These are phyloP conservation scores for Pangasius djambal DNA, from an alignment of 2,797 vertebrate genomes.

Conservation along the genomic window DNA sequence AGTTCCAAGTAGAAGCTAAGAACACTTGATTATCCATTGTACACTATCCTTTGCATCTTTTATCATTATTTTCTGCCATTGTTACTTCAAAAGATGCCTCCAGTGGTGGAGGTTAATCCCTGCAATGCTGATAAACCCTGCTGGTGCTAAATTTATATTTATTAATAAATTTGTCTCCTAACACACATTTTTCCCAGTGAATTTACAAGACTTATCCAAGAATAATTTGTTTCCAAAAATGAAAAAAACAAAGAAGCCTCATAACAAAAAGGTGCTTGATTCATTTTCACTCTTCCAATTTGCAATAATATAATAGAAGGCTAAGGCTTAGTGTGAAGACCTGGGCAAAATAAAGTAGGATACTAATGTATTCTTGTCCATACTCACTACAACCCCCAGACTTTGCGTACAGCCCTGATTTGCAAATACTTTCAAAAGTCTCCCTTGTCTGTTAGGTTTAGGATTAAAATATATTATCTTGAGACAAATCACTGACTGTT, in stretches of 20 bases:
- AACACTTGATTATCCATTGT: not conserved
- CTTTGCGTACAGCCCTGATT: not conserved
- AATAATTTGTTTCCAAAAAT: not conserved
- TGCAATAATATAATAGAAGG: not conserved
- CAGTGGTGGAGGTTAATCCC: slow-evolving; percentile 7
- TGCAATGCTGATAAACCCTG: slow-evolving; percentile 13
- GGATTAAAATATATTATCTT: slow-evolving; percentile 20
- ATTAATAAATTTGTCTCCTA: too few species aligned
- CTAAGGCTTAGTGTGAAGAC: not conserved
- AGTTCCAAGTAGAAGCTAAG: not conserved
- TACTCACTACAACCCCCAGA: not conserved
- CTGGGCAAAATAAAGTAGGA: not conserved
- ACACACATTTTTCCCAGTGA: not conserved
- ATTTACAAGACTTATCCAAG: not conserved
- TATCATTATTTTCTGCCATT: not conserved
- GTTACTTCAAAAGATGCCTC: slow-evolving; percentile 1
- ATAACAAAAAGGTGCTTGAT: not conserved
- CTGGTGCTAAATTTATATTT: not conserved
- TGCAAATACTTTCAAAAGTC: not conserved
- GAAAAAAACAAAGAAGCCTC: not conserved
- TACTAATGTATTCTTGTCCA: not conserved
- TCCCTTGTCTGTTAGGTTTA: not conserved
- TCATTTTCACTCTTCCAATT: not conserved
- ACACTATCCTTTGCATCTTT: not conserved
- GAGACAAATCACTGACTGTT: slow-evolving; percentile 12